These are phyloP conservation scores for Propsilocerus akamusi DNA, from an alignment of 1,140 invertebrate genomes.

Conservation along the genomic window DNA sequence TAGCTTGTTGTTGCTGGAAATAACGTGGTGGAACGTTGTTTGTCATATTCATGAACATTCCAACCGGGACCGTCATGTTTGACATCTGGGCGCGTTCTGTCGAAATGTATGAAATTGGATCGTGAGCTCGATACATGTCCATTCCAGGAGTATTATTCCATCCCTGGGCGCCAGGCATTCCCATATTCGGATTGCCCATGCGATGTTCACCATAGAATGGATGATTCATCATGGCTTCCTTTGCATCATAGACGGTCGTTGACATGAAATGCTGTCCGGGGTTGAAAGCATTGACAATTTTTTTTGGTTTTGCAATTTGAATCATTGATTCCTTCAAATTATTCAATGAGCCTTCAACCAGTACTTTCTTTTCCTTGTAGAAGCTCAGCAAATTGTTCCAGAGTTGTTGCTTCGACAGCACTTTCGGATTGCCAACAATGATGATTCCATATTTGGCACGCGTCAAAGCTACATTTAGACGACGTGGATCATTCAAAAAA, in stretches of 20 bases:
- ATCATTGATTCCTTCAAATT: slow-evolving; percentile 95
- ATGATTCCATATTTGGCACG: slow-evolving; percentile 96
- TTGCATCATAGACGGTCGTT: slow-evolving; percentile 81
- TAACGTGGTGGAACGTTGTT: slow-evolving; percentile 75
- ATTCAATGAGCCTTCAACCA: slow-evolving; percentile 95
- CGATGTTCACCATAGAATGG: slow-evolving; percentile 46
- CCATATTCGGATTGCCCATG: background rate
- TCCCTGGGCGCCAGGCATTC: background rate
- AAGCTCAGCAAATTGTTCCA: slow-evolving; percentile 98
- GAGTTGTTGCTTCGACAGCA: slow-evolving; percentile 90
- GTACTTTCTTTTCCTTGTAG: slow-evolving; percentile 93
- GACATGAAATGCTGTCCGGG: slow-evolving; percentile 96
- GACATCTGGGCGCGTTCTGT: slow-evolving; percentile 62
- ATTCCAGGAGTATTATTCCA: slow-evolving; percentile 14
- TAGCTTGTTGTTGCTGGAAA: slow-evolving; percentile 59
- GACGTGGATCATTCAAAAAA: slow-evolving; percentile 93
- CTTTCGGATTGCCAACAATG: slow-evolving; percentile 97
- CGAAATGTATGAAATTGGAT: slow-evolving; percentile 86
- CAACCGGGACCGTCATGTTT: slow-evolving; percentile 76
- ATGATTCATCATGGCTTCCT: slow-evolving; percentile 76
- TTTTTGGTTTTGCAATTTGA: slow-evolving; percentile 93
- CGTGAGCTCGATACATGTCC: slow-evolving; percentile 52
- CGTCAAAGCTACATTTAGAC: slow-evolving; percentile 95
- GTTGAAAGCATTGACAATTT: slow-evolving; percentile 82
- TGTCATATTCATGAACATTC: slow-evolving; percentile 88